phyloP scores from a whole-genome alignment of 2,888 invertebrate genomes.

The Scaptodrosophila latifasciaeformis region DNA sequence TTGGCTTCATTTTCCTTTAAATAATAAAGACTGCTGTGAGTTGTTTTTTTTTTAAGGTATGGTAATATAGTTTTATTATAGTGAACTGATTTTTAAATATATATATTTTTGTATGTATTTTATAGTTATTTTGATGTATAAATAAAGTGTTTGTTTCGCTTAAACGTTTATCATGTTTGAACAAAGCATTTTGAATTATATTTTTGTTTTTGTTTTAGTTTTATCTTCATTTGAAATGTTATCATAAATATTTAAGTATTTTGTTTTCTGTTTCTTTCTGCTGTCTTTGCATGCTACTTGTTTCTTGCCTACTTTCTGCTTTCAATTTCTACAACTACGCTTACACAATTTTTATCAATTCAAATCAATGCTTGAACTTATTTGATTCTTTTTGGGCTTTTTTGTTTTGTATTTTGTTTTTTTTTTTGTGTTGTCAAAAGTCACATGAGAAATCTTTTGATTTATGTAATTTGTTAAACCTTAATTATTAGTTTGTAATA shows the following conservation, averaged over 20 bases:
- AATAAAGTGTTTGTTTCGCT: conserved; percentile 18
- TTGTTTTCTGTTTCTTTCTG: background rate
- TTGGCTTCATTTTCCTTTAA: no score
- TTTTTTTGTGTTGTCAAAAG: conserved; percentile 18
- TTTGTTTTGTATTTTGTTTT: conserved; percentile 23
- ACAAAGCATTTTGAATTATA: conserved; percentile 55
- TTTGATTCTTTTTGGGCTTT: conserved; percentile 15
- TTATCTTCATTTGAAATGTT: background rate
- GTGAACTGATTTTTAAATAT: conserved; percentile 70
- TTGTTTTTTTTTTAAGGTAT: conserved; percentile 59
- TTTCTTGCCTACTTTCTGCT: conserved; percentile 43
- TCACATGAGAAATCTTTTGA: conserved; percentile 60
- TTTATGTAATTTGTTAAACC: conserved; percentile 8
- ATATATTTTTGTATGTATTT: conserved; percentile 51
- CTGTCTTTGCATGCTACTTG: conserved; percentile 17
- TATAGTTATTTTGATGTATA: conserved; percentile 37
- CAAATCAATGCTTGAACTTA: no score
- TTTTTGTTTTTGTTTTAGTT: conserved; percentile 12
- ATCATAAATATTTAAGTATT: conserved; percentile 12
- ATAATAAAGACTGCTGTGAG: no score
- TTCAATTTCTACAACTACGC: conserved; percentile 46
- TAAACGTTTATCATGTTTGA: conserved; percentile 28
- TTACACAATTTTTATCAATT: no score
- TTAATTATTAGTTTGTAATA: conserved; percentile 5
- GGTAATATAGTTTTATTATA: conserved; percentile 70